Base-by-base conservation (phyloP, 2,113 vertebrate genomes). In the Chamaetylas fuelleborni region DNA sequence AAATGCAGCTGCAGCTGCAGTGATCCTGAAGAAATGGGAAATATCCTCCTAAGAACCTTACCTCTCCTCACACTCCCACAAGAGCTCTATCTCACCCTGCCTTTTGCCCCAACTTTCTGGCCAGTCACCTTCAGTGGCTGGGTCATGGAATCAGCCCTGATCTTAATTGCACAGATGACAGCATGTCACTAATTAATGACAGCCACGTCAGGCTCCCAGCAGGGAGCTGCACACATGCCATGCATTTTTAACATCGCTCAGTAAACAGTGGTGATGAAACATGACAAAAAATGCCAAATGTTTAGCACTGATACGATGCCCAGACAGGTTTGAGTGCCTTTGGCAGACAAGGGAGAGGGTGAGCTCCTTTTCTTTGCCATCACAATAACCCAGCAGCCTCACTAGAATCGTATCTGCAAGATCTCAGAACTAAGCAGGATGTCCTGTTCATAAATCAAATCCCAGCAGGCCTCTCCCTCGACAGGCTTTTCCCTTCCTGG, bases 371-470 rank as follows among this genome's bases (percentile, higher is more conserved):
- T 84, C 93, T 91, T 88, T 87, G 91, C 92, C 93, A 93, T 92
- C 92, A 94, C 91, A 92, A 95, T 94, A 88, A 95, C 36, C 42
- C 82, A 73, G 90, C 14, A 0, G 90, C 51, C 73, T 95, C 78
- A 20, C 81, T 88, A 85, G 92, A 95, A 93, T 93, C 1, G 1
- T 95, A 95, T 95, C 93, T 88, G 80, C 66, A 54, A 72, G 87
- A 95, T 96, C 94, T 95, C 58, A 5, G 92, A 94, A 65, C 90
- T 80, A 95, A 94, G 91, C 94, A 97, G 96, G 93, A 96, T 96
- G 86, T 93, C 96, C 96, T 94, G 93, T 93, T 87, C 92, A 96
- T 96, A 96, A 94, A 97, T 94, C 91, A 96, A 97, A 89, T 88
- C 92, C 90, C 95, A 95, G 73, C 87, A 96, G 96, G 91, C 87